Evolutionary conservation across 2,113 vertebrate species (phyloP).

Genomic region (Petromus typicus): DNA sequence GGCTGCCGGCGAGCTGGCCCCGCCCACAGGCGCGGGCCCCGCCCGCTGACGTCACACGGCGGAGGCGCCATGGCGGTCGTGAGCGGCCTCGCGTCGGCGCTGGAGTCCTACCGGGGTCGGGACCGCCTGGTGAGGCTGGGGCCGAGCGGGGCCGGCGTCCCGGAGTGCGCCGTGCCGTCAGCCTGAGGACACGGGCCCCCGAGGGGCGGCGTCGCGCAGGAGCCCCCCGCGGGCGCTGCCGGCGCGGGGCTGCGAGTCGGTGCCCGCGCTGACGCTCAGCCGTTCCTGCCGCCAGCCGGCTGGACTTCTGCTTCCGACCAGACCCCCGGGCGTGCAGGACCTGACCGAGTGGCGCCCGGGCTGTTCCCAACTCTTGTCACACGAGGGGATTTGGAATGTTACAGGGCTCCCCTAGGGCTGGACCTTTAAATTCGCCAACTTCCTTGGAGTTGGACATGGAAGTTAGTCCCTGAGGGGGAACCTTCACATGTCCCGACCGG

Average conservation of each 20-base stretch:
- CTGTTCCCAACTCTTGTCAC: too few relatives aligned
- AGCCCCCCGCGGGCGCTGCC: too few relatives aligned
- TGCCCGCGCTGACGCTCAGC: not conserved
- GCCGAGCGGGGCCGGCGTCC: not conserved
- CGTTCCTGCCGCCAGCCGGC: too few relatives aligned
- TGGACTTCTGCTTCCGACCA: not conserved
- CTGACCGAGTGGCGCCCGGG: not conserved
- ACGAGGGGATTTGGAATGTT: too few relatives aligned
- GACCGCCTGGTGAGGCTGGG: slow-evolving; percentile 93
- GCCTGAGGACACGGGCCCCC: not conserved
- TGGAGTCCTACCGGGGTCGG: slow-evolving; percentile 94
- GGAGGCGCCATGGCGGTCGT: slow-evolving; percentile 89
- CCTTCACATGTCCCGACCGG: not conserved
- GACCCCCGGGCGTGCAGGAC: not conserved
- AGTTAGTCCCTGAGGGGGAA: not conserved
- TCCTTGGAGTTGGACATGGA: not conserved
- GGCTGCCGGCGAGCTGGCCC: not conserved
- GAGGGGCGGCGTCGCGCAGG: not conserved
- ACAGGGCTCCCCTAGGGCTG: not conserved
- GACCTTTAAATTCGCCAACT: not conserved
- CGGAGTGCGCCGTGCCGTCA: not conserved
- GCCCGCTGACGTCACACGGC: slow-evolving; percentile 52
- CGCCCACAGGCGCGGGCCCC: not conserved
- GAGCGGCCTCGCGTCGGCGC: slow-evolving; percentile 83
- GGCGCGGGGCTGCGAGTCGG: too few relatives aligned